Evolutionary conservation across 2,888 invertebrate genomes (phyloP), one percentile per base, ranked within the genome.

Genomic region (Seira sanloemensis): DNA sequence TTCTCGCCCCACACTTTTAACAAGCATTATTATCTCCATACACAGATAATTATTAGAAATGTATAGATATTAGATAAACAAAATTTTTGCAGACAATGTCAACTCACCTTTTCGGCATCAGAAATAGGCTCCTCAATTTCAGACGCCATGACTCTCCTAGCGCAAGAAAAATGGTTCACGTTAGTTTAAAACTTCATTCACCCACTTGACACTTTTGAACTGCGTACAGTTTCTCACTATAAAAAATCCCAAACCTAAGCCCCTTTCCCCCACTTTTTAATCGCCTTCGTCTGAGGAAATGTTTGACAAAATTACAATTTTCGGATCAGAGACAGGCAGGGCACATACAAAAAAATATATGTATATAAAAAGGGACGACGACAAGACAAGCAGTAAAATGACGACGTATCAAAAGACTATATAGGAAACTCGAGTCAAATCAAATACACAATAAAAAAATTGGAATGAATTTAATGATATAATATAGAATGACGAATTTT

Each of bases 31-130:
- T n/a, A n/a, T n/a, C n/a, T n/a, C n/a, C n/a, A n/a, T n/a, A n/a
- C n/a, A n/a, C n/a, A n/a, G n/a, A n/a, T n/a, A n/a, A n/a, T n/a
- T n/a, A n/a, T n/a, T n/a, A n/a, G n/a, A n/a, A n/a, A n/a, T n/a
- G n/a, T n/a, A n/a, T n/a, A n/a, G n/a, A n/a, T n/a, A n/a, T n/a
- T n/a, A n/a, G n/a, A n/a, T n/a, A n/a, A n/a, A n/a, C n/a, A n/a
- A n/a, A n/a, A n/a, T n/a, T n/a, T n/a, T n/a, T n/a, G n/a, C n/a
- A n/a, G n/a, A n/a, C n/a, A n/a, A n/a, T n/a, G n/a, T n/a, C n/a
- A n/a, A n/a, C 79, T 84, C 84, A 90, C 90, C 90, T 90, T 90
- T 86, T 90, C 90, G 74, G 90, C 89, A 81, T 90, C 90, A 72
- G 90, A 89, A 87, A 90, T 90, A 21, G 90, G 90, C 77, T 90